phyloP scores from a whole-genome alignment of 1,140 invertebrate genomes.

The Coelopa frigida region DNA sequence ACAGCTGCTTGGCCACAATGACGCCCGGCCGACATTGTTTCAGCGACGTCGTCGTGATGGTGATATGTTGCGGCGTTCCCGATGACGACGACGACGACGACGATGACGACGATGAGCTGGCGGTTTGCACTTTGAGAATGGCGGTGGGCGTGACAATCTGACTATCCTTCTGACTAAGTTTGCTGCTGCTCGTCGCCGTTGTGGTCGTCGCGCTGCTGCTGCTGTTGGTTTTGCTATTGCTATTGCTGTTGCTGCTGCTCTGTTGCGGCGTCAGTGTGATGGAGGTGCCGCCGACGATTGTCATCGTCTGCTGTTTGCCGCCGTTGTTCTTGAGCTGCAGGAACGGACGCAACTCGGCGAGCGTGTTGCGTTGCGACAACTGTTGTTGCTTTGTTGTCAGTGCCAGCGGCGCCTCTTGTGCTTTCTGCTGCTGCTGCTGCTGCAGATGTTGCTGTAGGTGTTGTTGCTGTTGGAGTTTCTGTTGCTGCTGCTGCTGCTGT shows the following conservation, averaged over 20 bases:
- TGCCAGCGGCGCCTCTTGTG: constrained; percentile 64
- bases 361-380: constrained; percentile 46
- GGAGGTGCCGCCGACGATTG: constrained; percentile 19
- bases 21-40: constrained; percentile 74
- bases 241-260: background rate
- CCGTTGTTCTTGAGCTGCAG: constrained; percentile 51
- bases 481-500: constrained; percentile 22
- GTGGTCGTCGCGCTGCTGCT: background rate
- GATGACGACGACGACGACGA: constrained; percentile 21
- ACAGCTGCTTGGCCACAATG: constrained; percentile 70
- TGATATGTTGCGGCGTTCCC: constrained; percentile 25
- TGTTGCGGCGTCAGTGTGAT: constrained; percentile 13
- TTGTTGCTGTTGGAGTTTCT: constrained; percentile 17
- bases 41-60: constrained; percentile 44
- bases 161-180: background rate
- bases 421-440: constrained; percentile 19
- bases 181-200: background rate
- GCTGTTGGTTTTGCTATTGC: background rate
- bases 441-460: constrained; percentile 20
- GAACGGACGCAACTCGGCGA: constrained; percentile 59
- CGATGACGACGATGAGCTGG: constrained; percentile 16
- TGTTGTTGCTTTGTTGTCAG: constrained; percentile 56
- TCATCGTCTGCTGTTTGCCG: constrained; percentile 34
- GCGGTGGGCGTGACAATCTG: constrained; percentile 30
- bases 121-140: constrained; percentile 39